phyloP scores from a whole-genome alignment of 2,888 invertebrate genomes.

The Athrips mouffetella region DNA sequence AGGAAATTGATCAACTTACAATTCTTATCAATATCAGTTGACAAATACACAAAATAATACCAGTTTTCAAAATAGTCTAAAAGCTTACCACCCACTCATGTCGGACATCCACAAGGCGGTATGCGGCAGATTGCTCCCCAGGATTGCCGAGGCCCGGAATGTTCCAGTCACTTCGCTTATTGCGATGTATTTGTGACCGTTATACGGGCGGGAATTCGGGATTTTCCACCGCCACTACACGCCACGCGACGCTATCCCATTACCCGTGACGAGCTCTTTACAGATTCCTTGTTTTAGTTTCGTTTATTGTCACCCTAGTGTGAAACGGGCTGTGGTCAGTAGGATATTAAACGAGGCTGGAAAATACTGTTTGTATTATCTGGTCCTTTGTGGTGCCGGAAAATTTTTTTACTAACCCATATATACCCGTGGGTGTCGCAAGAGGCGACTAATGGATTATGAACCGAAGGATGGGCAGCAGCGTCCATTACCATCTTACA shows the following conservation, averaged over 20 bases:
- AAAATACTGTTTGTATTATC: too few species aligned
- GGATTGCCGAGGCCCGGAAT: constrained; percentile 64
- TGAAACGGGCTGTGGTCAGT: background rate
- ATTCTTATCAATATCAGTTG: too few species aligned
- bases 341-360: too few species aligned
- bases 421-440: too few species aligned
- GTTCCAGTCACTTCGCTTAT: constrained; percentile 73
- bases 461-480: too few species aligned
- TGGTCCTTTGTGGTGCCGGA: too few species aligned
- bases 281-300: constrained; percentile 3
- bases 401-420: too few species aligned
- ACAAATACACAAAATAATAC: too few species aligned
- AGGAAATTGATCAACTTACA: too few species aligned
- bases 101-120: constrained; percentile 27
- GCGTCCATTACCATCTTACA: too few species aligned
- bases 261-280: constrained; percentile 2
- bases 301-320: constrained; percentile 6
- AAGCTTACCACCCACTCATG: background rate
- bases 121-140: constrained; percentile 66
- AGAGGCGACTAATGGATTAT: too few species aligned
- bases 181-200: constrained; percentile 63
- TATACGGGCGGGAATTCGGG: constrained; percentile 54
- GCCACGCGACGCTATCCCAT: background rate
- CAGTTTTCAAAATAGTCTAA: too few species aligned
- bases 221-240: constrained; percentile 38